phyloP scores from a whole-genome alignment of 2,888 invertebrate genomes.

The Andricus curvator region DNA sequence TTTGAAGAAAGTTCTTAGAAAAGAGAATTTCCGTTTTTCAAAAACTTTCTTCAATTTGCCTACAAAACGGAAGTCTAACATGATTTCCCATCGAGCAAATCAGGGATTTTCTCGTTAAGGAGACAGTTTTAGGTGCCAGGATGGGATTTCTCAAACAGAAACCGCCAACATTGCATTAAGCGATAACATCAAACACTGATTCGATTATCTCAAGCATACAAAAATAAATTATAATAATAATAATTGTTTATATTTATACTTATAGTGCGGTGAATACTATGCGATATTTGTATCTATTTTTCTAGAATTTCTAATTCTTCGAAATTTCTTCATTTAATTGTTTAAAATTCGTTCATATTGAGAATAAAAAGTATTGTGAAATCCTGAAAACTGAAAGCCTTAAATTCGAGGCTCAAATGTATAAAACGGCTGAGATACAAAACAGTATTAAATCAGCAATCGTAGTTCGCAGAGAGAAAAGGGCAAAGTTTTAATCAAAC shows the following conservation, averaged over 20 bases:
- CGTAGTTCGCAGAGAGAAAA: not conserved
- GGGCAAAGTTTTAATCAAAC: not conserved
- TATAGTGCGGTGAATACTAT: constrained; percentile 27
- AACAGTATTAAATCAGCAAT: not conserved
- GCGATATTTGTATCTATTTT: constrained; percentile 10
- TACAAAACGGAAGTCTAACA: not conserved
- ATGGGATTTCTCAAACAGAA: constrained; percentile 9
- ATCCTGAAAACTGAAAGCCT: not conserved
- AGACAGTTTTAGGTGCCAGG: not conserved
- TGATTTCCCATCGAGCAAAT: not conserved
- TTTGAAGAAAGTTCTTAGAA: constrained; percentile 2
- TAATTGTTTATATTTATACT: constrained; percentile 3
- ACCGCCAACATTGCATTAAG: not conserved
- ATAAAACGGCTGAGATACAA: not conserved
- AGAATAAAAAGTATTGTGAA: not conserved
- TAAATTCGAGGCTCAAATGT: not conserved
- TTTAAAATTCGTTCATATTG: not conserved
- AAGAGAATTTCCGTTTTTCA: not conserved
- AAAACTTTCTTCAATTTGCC: not conserved
- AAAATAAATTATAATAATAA: constrained; percentile 40
- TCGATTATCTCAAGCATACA: constrained; percentile 38
- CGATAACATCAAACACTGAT: constrained; percentile 17
- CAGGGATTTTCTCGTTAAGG: not conserved
- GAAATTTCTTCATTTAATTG: not conserved
- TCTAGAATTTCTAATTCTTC: constrained; percentile 3